Conservation (phyloP, 2,113 vertebrate genomes). For the Mastomys natalensis region DNA sequence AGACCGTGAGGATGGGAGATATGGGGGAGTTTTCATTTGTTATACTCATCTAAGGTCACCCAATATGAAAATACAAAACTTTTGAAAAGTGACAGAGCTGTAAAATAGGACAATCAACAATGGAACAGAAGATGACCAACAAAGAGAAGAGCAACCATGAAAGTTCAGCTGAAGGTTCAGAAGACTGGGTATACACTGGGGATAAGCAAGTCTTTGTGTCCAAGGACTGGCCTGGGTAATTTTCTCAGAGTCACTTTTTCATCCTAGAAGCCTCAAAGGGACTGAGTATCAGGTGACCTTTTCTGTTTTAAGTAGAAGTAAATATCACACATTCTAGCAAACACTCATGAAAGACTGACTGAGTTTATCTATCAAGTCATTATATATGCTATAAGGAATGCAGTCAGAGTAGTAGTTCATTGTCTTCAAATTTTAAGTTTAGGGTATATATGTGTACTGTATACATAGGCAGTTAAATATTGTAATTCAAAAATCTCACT, state of each 20-base stretch:
- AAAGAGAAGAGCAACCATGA: not conserved
- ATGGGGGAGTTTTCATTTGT: conserved; percentile 11
- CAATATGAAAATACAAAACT: not conserved
- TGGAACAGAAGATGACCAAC: not conserved
- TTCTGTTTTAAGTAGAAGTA: not conserved
- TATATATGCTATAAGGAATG: not conserved
- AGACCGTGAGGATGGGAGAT: not conserved
- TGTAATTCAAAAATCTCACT: not conserved
- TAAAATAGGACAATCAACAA: not conserved
- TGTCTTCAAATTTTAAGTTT: not conserved
- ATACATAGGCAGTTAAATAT: not conserved
- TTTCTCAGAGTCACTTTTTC: not conserved
- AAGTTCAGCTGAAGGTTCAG: not conserved
- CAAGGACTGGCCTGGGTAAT: not conserved
- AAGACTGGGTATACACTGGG: not conserved
- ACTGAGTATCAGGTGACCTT: not conserved
- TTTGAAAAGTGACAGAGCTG: conserved; percentile 30
- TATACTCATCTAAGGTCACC: conserved; percentile 11
- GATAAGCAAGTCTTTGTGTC: not conserved
- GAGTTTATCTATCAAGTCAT: not conserved
- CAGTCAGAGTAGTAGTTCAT: not conserved
- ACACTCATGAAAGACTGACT: not conserved
- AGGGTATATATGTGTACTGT: not conserved
- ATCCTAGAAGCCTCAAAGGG: not conserved
- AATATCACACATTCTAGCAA: not conserved